A percentile compares a stretch with the other conserved stretches of the same genome.
These are phyloP conservation scores for Pipistrellus pipistrellus DNA, from an alignment of 2,797 vertebrate genomes.

Conservation along the genomic window DNA sequence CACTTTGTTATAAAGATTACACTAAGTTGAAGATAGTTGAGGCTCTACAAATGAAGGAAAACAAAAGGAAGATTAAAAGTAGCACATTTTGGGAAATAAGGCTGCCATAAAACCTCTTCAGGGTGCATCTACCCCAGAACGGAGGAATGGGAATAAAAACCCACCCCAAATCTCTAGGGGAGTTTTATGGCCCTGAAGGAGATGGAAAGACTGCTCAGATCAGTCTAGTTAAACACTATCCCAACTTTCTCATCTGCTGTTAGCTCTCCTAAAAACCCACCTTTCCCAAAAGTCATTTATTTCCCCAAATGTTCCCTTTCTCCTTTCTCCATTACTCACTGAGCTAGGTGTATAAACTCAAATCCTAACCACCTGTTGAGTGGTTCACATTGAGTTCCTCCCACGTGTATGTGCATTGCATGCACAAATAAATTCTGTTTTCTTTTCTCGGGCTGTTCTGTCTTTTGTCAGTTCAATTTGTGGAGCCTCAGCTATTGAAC, in stretches of 20 bases:
- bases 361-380: not conserved
- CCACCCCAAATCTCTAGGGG: not conserved
- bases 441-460: not conserved
- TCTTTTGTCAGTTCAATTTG: not conserved
- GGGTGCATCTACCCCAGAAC: not conserved
- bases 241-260: not conserved
- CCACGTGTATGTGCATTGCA: not conserved
- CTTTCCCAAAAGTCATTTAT: not conserved
- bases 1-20: not conserved
- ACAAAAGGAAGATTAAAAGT: not conserved
- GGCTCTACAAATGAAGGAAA: not conserved
- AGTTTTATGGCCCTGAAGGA: not conserved
- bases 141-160: not conserved
- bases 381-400: not conserved
- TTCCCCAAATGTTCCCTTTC: not conserved
- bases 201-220: not conserved
- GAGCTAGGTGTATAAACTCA: not conserved
- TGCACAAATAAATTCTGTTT: not conserved
- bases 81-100: not conserved
- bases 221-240: not conserved
- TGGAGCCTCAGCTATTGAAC: not conserved
- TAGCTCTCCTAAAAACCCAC: not conserved
- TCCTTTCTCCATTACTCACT: not conserved
- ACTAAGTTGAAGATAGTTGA: not conserved
- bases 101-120: not conserved